Conservation (phyloP, 1,140 invertebrate genomes). For the Lordiphosa mommai region DNA sequence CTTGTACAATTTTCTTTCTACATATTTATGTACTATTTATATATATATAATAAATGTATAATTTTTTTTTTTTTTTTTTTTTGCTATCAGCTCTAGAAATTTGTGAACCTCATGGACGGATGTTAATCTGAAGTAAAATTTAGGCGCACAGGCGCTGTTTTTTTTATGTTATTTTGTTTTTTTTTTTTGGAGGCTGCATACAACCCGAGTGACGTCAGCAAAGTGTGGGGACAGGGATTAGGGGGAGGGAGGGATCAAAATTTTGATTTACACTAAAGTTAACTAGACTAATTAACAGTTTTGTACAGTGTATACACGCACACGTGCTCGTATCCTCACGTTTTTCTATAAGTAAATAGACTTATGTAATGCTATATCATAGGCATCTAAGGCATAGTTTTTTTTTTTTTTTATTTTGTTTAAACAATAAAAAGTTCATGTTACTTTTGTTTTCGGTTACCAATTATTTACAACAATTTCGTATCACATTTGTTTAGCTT, state of each 20-base stretch:
- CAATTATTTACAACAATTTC: constrained; percentile 78
- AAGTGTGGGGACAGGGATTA: constrained; percentile 7
- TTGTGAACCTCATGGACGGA: constrained; percentile 77
- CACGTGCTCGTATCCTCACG: constrained; percentile 48
- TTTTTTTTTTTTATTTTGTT: constrained; percentile 21
- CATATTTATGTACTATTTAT: constrained; percentile 2
- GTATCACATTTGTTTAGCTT: constrained; percentile 70
- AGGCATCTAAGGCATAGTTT: constrained; percentile 58
- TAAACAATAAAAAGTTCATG: constrained; percentile 51
- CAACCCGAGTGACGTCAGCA: constrained; percentile 63
- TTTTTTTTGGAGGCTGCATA: constrained; percentile 51
- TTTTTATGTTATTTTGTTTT: too few relatives aligned
- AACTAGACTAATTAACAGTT: constrained; percentile 69
- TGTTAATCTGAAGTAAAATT: constrained; percentile 76
- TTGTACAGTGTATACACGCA: constrained; percentile 68
- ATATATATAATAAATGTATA: not conserved
- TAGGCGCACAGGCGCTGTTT: constrained; percentile 57
- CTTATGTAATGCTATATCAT: constrained; percentile 50
- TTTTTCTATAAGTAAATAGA: constrained; percentile 22
- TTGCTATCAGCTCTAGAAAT: constrained; percentile 33
- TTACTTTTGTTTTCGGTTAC: constrained; percentile 56
- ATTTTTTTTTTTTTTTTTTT: constrained; percentile 2
- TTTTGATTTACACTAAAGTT: constrained; percentile 72
- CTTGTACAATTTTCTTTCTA: not conserved
- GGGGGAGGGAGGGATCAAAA: constrained; percentile 9